These are phyloP conservation scores for Paedocypris sp. DNA, from an alignment of 2,113 vertebrate genomes.

Conservation along the genomic window DNA sequence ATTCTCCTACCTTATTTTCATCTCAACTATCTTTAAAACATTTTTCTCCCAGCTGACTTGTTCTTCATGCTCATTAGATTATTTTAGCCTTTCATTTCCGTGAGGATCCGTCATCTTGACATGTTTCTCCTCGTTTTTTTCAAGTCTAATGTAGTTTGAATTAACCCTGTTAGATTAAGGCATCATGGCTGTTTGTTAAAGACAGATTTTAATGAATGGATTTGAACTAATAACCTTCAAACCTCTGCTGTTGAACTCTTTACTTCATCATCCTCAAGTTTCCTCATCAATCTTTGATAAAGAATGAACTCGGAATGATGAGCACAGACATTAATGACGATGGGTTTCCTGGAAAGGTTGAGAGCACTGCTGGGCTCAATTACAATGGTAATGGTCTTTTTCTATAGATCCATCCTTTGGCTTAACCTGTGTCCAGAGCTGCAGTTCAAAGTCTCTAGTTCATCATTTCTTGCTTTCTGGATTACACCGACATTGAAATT, in stretches of 20 bases:
- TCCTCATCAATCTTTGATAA: neutral
- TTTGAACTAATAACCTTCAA: neutral
- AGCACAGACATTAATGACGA: neutral
- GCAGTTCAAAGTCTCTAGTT: neutral
- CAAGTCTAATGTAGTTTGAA: too few species aligned
- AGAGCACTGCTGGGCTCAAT: slow-evolving; percentile 7
- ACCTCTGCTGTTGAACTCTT: neutral
- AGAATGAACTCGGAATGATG: neutral
- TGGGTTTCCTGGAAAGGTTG: neutral
- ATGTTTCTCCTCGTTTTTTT: too few species aligned
- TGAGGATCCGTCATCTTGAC: too few species aligned
- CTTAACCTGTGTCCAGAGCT: neutral
- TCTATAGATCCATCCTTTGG: neutral
- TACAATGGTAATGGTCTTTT: slow-evolving; percentile 9
- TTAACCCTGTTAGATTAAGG: too few species aligned
- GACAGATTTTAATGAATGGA: too few species aligned
- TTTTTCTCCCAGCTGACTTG: too few species aligned
- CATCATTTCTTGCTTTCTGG: neutral
- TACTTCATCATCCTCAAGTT: neutral
- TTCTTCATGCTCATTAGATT: too few species aligned
- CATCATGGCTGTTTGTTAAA: too few species aligned
- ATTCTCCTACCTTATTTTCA: neutral
- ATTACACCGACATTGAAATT: neutral
- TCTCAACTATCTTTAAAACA: too few species aligned
- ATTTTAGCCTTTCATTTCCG: too few species aligned